Base-by-base conservation (phyloP, 2,797 vertebrate genomes). In the Crenuchus spilurus region DNA sequence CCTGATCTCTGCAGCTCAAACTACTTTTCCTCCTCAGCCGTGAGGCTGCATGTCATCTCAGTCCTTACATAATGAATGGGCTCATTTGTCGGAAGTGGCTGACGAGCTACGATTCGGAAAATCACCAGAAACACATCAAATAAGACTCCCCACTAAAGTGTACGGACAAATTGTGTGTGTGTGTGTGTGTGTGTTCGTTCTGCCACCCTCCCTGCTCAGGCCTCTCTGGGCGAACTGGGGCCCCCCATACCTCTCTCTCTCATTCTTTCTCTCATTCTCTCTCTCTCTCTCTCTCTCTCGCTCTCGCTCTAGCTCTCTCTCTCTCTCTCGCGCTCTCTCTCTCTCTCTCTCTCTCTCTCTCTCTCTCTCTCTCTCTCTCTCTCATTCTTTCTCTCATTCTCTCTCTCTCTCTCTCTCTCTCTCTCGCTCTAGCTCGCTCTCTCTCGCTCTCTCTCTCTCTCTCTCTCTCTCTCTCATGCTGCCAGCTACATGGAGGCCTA, bases 401-500 rank as follows among this genome's bases (percentile, higher is more conserved):
- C 26, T 63, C 41, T 55, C 24, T 11, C 46, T 10, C 75, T 78
- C 49, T 14, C 16, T 22, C 35, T 37, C 26, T 44, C 35, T 8
- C 55, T 42, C 44, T 26, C 58, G 33, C 54, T 26, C 60, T 26
- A 52, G 24, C 26, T 51, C 22, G 28, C 63, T 51, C 46, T 13
- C 24, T 54, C 20, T 49, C 48, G 4, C 46, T 70, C 57, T 49
- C 26, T 63, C 41, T 55, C 24, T 11, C 46, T 10, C 75, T 78
- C 49, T 14, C 16, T 22, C 72, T 18, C 70, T 52, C 66, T 60
- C 62, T 68, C 46, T 68, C 70, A 28, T 7, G 30, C 68, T 73
- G 86, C 86, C 89, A 89, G 58, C 78, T 78, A 82, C 73, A 70
- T 26, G 74, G 82, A 74, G 71, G 86, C 72, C 76, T 67, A 77